phyloP scores from a whole-genome alignment of 1,140 invertebrate genomes.

The Venustaconcha ellipsiformis region DNA sequence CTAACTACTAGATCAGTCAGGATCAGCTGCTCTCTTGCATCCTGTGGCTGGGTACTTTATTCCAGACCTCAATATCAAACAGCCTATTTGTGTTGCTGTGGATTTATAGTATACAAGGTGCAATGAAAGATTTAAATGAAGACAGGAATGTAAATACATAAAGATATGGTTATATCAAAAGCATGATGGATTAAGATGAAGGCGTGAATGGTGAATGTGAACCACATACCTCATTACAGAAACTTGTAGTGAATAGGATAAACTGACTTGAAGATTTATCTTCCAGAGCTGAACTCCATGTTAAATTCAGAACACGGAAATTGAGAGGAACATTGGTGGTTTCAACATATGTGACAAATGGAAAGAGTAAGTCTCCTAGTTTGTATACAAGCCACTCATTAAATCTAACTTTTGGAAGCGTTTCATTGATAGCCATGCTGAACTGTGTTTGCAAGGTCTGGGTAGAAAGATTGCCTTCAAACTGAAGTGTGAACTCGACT shows the following conservation, averaged over 20 bases:
- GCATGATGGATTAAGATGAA: too few relatives aligned
- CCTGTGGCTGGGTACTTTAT: too few relatives aligned
- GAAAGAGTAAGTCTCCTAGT: slow-evolving; percentile 24
- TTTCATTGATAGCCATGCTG: slow-evolving; percentile 15
- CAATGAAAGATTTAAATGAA: too few relatives aligned
- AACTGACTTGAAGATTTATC: slow-evolving; percentile 12
- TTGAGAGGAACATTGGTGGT: slow-evolving; percentile 27
- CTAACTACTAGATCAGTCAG: too few relatives aligned
- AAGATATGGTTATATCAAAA: too few relatives aligned
- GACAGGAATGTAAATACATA: too few relatives aligned
- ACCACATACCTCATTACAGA: slow-evolving; percentile 24
- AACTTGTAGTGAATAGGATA: slow-evolving; percentile 17
- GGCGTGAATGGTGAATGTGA: too few relatives aligned
- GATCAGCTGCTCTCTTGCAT: too few relatives aligned
- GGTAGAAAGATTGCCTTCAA: slow-evolving; percentile 20
- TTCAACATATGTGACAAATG: slow-evolving; percentile 20
- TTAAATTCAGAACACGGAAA: slow-evolving; percentile 28
- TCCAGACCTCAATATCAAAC: too few relatives aligned
- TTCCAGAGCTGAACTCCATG: slow-evolving; percentile 12
- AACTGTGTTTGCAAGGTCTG: slow-evolving; percentile 12
- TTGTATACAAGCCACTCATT: slow-evolving; percentile 22
- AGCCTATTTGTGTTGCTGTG: too few relatives aligned
- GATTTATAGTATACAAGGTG: too few relatives aligned
- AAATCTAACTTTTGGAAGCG: slow-evolving; percentile 19
- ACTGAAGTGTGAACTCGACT: slow-evolving; percentile 19